Conservation (phyloP, 2,888 invertebrate species). For the Thymelicus acteon region DNA sequence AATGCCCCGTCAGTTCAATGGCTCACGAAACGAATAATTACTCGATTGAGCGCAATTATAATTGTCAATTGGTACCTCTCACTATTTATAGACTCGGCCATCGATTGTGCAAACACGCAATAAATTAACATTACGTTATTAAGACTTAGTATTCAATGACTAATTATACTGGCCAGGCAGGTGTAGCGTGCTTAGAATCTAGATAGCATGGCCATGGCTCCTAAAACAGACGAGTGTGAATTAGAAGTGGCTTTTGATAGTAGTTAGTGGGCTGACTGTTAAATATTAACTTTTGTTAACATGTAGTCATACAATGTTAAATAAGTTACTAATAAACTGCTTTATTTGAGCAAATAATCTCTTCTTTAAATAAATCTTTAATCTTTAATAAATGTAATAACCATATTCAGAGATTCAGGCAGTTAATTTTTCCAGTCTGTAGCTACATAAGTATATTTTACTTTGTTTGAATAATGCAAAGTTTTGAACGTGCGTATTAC, state of each 20-base stretch:
- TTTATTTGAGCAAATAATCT: no score
- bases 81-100: slow-evolving; percentile 5
- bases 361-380: no score
- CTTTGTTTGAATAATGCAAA: no score
- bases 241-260: not conserved
- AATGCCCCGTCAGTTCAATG: not conserved
- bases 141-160: slow-evolving; percentile 25
- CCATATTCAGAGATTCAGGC: no score
- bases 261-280: not conserved
- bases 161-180: slow-evolving; percentile 24
- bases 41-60: slow-evolving; percentile 8
- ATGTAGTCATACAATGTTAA: no score
- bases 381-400: no score
- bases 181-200: slow-evolving; percentile 15
- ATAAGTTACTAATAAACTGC: no score
- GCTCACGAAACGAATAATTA: slow-evolving; percentile 7
- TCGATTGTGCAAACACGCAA: slow-evolving; percentile 16
- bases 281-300: no score
- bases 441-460: no score
- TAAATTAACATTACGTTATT: slow-evolving; percentile 1
- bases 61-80: slow-evolving; percentile 3
- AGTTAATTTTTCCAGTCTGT: no score
- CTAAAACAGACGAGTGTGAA: not conserved
- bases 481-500: no score
- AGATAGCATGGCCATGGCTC: not conserved